Base-by-base conservation (phyloP, 2,113 vertebrate species). In the Oreochromis tanganicae region DNA sequence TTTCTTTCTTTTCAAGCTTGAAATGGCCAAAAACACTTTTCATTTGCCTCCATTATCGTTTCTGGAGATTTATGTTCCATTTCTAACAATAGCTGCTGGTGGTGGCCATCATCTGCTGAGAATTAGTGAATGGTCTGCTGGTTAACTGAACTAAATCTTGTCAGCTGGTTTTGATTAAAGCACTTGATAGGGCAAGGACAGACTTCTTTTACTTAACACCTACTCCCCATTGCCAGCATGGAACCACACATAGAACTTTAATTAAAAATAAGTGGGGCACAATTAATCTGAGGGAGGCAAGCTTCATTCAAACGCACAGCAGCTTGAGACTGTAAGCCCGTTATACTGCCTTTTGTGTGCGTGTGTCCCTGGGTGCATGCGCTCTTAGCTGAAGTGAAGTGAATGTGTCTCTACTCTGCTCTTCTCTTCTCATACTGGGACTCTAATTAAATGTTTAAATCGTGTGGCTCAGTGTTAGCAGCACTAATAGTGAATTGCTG, bases 231-330 rank as follows among this genome's bases (percentile, higher is more conserved):
- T 89, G 84, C 80, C 87, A 83, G 78, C 88, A 83, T 71, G 57
- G 83, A 94, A 80, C 66, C 85, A 83, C 92, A 92, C 90, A 90
- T 94, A 91, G 89, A 91, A 91, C 24, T 95, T 96, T 95, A 95
- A 95, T 96, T 95, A 95, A 95, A 93, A 95, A 91, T 89, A 94
- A 95, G 91, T 95, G 94, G 92, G 93, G 87, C 89, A 91, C 87
- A 91, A 93, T 95, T 95, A 94, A 95, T 94, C 91, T 63, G 89
- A 88, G 86, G 87, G 85, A 93, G 79, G 75, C 84, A 73, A 29
- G 73, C 91, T 88, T 87, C 83, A 84, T 87, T 92, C 83, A 89
- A 86, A 94, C 83, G 83, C 56, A 36, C 73, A 55, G 90, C 78
- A 81, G 91, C 86, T 81, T 91, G 73, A 88, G 84, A 59, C 81